Conservation (phyloP, 2,113 vertebrate species). For the Nicator chloris region DNA sequence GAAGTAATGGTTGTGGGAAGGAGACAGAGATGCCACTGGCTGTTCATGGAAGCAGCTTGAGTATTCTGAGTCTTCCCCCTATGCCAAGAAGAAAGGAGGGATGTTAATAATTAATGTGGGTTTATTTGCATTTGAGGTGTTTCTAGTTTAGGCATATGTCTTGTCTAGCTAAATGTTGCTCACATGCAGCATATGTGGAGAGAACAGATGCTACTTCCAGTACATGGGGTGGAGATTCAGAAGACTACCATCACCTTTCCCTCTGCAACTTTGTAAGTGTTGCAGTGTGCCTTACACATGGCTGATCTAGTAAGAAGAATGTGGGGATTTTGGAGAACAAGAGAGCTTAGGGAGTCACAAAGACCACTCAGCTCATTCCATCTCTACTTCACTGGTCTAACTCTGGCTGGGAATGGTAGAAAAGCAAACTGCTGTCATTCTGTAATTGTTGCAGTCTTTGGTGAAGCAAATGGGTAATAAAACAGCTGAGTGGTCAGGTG, state of each 20-base stretch:
- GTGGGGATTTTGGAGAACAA: neutral
- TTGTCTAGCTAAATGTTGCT: neutral
- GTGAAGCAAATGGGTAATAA: neutral
- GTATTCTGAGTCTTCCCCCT: neutral
- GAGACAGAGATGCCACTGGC: neutral
- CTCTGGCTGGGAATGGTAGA: neutral
- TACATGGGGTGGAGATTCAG: neutral
- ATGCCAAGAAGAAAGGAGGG: neutral
- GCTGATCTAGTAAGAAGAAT: neutral
- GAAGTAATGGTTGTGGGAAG: neutral
- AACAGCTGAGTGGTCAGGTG: neutral
- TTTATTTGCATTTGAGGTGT: neutral
- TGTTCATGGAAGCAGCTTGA: neutral
- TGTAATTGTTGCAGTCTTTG: neutral
- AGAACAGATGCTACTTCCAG: neutral
- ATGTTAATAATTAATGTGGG: neutral
- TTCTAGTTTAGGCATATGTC: neutral
- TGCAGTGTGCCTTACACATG: neutral
- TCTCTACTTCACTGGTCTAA: neutral
- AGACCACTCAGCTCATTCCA: neutral
- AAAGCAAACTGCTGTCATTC: neutral
- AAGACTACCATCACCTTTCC: neutral
- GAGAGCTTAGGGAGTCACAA: neutral
- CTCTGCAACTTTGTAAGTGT: neutral
- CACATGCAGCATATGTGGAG: fast-evolving